These are phyloP conservation scores for Jacana jacana DNA, from an alignment of 2,113 vertebrate species.

Conservation along the genomic window DNA sequence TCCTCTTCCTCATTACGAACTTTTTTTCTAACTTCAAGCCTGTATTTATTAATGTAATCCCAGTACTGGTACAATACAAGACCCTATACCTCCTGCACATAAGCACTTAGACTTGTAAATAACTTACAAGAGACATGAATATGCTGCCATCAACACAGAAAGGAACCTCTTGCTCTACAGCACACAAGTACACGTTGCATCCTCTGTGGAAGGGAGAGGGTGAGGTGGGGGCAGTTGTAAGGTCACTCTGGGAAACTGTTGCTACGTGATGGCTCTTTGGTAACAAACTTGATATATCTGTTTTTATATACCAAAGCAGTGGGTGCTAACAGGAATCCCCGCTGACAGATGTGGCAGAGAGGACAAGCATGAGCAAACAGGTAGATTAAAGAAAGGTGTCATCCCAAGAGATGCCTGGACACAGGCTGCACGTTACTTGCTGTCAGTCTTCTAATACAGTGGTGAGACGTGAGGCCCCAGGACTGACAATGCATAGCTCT, in stretches of 20 bases:
- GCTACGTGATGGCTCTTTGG: not conserved
- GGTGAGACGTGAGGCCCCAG: not conserved
- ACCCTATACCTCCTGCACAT: not conserved
- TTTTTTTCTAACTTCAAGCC: not conserved
- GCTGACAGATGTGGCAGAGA: not conserved
- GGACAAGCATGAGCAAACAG: not conserved
- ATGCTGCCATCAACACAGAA: not conserved
- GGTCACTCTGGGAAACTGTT: not conserved
- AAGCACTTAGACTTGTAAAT: not conserved
- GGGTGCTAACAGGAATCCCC: not conserved
- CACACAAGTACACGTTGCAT: rapidly evolving
- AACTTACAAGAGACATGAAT: not conserved
- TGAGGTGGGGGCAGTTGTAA: not conserved
- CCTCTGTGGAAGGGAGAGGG: not conserved
- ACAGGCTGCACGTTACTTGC: not conserved
- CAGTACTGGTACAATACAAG: not conserved
- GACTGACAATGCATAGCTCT: not conserved
- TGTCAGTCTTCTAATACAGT: not conserved
- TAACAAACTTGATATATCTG: rapidly evolving
- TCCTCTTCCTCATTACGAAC: not conserved
- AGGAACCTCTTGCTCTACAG: not conserved
- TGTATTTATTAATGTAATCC: not conserved
- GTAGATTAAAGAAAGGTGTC: not conserved
- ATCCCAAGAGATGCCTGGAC: not conserved
- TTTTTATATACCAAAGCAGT: not conserved